Conservation (phyloP, 2,113 vertebrate species). For the Aegotheles bennettii region DNA sequence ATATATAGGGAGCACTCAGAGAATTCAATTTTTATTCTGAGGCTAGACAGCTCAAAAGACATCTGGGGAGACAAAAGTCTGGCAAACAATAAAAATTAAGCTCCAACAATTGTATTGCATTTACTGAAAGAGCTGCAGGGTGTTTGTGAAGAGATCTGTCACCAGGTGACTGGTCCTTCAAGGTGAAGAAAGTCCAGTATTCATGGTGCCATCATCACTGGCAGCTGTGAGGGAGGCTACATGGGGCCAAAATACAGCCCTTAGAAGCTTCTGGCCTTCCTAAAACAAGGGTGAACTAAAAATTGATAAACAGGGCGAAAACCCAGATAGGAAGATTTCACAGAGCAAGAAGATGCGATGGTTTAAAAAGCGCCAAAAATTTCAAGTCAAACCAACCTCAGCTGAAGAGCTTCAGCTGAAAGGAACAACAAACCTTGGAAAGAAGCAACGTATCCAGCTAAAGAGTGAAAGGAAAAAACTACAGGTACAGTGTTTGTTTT, state of each 20-base stretch:
- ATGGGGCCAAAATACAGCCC: background rate
- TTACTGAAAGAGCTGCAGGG: background rate
- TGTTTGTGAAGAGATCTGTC: background rate
- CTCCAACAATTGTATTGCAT: background rate
- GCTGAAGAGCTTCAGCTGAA: background rate
- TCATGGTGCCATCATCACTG: background rate
- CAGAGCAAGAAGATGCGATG: background rate
- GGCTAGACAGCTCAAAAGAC: background rate
- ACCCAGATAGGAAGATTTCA: background rate
- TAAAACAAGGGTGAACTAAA: background rate
- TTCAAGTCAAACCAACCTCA: background rate
- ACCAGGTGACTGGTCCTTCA: background rate
- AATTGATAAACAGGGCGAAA: background rate
- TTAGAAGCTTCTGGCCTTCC: background rate
- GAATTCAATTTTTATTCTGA: background rate
- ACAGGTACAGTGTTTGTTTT: background rate
- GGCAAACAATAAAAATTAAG: background rate
- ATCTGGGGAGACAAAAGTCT: background rate
- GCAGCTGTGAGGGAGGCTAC: background rate
- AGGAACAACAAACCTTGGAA: background rate
- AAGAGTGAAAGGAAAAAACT: background rate
- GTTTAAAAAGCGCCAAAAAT: background rate
- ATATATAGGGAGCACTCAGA: background rate
- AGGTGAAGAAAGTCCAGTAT: background rate
- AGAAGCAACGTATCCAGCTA: background rate